These are phyloP conservation scores for Paedocypris micromegethes DNA, from an alignment of 2,797 vertebrate genomes.

Conservation along the genomic window DNA sequence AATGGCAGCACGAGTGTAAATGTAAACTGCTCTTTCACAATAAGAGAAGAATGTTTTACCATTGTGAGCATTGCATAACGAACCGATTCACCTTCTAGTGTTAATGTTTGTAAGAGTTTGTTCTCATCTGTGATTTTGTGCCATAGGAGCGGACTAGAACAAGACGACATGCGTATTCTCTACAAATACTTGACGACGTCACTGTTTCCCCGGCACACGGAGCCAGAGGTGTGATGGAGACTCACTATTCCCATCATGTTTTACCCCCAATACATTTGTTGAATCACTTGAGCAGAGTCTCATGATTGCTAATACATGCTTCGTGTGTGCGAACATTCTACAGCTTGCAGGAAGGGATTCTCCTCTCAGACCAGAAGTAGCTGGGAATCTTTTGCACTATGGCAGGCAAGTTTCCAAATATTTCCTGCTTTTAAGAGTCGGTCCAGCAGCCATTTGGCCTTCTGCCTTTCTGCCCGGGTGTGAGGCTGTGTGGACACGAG, in stretches of 20 bases:
- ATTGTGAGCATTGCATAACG: no score
- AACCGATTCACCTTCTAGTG: no score
- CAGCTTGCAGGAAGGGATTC: constrained; percentile 96
- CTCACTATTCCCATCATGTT: background rate
- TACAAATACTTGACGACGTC: constrained; percentile 98
- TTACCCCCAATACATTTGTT: no score
- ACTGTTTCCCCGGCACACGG: constrained; percentile 91
- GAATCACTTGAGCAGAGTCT: no score
- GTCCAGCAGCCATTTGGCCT: background rate
- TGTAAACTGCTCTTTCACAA: no score
- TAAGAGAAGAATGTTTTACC: no score
- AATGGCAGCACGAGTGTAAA: no score
- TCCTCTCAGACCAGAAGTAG: constrained; percentile 87
- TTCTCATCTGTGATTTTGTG: background rate
- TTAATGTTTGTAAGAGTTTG: background rate
- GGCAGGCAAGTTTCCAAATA: constrained; percentile 77
- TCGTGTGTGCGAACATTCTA: constrained; percentile 15
- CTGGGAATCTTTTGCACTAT: constrained; percentile 94
- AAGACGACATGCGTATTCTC: constrained; percentile 96
- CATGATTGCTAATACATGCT: constrained; percentile 1
- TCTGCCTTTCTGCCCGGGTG: constrained; percentile 6
- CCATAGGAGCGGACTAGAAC: constrained; percentile 92
- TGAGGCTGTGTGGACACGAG: constrained; percentile 13
- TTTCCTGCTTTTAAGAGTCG: constrained; percentile 3
- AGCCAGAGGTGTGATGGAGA: constrained; percentile 81